Conservation (phyloP, 2,797 vertebrate genomes). For the Lemur catta region DNA sequence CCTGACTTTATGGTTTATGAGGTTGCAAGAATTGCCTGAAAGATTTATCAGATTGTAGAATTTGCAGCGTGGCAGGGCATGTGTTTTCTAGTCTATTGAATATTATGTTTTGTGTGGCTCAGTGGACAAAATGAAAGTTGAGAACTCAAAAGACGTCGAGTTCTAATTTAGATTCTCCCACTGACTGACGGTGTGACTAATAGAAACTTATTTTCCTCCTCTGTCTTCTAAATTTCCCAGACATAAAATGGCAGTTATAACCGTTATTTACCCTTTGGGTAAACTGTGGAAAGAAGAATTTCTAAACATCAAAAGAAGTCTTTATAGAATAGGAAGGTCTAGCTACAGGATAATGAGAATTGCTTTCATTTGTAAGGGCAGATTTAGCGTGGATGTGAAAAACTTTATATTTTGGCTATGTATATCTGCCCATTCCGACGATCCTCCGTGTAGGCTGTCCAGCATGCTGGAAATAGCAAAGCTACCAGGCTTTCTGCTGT, state of each 20-base stretch:
- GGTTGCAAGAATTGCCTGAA: background rate
- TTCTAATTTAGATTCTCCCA: background rate
- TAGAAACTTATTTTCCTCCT: background rate
- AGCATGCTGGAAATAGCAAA: slow-evolving; percentile 26
- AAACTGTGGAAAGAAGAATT: background rate
- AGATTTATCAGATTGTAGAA: background rate
- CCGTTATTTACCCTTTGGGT: background rate
- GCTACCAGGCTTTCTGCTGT: background rate
- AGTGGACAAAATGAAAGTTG: background rate
- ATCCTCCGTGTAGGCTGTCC: background rate
- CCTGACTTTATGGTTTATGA: background rate
- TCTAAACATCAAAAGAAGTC: background rate
- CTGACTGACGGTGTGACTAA: background rate
- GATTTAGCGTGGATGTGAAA: background rate
- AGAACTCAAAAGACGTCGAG: background rate
- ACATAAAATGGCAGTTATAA: background rate
- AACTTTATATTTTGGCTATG: background rate
- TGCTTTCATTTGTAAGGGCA: background rate
- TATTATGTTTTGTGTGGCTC: background rate
- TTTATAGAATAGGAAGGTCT: background rate
- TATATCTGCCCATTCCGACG: background rate
- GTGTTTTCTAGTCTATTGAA: background rate
- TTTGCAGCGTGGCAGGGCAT: background rate
- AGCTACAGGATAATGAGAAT: background rate
- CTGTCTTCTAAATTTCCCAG: background rate